These are phyloP conservation scores for Catharus bicknelli DNA, from an alignment of 2,113 vertebrate genomes.

Conservation along the genomic window DNA sequence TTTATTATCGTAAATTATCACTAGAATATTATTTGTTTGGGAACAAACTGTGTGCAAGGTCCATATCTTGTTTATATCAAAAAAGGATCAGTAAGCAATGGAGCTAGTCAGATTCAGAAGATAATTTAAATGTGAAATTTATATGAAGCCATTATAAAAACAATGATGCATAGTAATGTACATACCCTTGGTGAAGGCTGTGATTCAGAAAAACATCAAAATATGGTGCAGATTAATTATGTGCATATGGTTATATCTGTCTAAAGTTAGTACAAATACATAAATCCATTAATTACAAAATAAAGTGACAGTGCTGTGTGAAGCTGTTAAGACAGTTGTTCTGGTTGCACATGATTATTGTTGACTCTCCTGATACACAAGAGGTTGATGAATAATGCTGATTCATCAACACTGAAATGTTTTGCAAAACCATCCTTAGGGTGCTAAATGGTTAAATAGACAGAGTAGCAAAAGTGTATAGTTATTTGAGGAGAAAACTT, in stretches of 20 bases:
- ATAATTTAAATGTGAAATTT: not conserved
- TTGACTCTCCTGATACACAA: not conserved
- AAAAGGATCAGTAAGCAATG: not conserved
- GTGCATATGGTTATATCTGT: not conserved
- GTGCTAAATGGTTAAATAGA: not conserved
- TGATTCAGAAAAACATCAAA: slow-evolving; percentile 26
- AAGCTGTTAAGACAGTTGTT: not conserved
- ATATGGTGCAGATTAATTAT: not conserved
- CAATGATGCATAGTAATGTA: not conserved
- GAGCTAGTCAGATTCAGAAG: not conserved
- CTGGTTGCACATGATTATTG: not conserved
- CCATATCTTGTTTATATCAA: not conserved
- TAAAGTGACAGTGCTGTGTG: not conserved
- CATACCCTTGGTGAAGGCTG: not conserved
- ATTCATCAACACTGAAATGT: not conserved
- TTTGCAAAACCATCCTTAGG: not conserved
- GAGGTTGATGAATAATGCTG: not conserved
- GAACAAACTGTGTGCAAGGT: not conserved
- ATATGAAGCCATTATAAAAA: not conserved
- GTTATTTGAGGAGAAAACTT: not conserved
- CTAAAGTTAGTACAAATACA: not conserved
- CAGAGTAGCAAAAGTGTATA: not conserved
- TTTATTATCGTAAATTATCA: not conserved
- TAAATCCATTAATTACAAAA: not conserved
- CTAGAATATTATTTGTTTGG: not conserved